A percentile compares a stretch with the other conserved stretches of the same genome.
Evolutionary conservation across 2,888 invertebrate genomes (phyloP).

Genomic region (Pyrgus malvae): DNA sequence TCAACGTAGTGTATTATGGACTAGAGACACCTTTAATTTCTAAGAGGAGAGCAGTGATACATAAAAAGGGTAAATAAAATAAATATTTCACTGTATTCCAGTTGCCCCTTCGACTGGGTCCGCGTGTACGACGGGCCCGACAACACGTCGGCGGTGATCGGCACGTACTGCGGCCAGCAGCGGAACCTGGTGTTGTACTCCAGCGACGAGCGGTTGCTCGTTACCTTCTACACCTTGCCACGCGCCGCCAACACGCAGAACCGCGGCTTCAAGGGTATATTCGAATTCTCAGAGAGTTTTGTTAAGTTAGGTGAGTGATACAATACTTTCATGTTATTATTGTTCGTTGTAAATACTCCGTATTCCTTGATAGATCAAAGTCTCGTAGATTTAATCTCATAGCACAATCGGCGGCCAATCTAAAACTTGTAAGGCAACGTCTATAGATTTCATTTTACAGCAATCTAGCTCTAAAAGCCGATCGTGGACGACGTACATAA

Average conservation of each 20-base stretch:
- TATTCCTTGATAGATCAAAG: no score
- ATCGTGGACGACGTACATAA: no score
- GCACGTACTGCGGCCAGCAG: slow-evolving; percentile 98
- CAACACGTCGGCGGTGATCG: slow-evolving; percentile 94
- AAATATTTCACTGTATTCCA: slow-evolving; percentile 64
- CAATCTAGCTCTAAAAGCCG: no score
- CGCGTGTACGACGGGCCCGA: slow-evolving; percentile 97
- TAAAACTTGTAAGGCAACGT: no score
- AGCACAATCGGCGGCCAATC: no score
- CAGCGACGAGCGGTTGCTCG: slow-evolving; percentile 93
- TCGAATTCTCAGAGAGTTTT: slow-evolving; percentile 99
- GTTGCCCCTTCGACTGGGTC: slow-evolving; percentile 99
- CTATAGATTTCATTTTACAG: no score
- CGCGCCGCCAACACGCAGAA: slow-evolving; percentile 97
- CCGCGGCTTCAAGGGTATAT: slow-evolving; percentile 98
- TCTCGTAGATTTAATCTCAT: no score
- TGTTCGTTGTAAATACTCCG: not conserved
- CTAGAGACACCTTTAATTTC: no score
- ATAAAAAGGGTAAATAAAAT: no score
- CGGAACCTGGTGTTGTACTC: slow-evolving; percentile 97
- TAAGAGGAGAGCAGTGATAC: no score
- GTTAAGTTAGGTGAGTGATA: slow-evolving; percentile 94
- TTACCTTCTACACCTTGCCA: slow-evolving; percentile 95
- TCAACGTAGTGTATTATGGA: no score
- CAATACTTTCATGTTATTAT: not conserved